phyloP scores from a whole-genome alignment of 2,797 vertebrate genomes.

The Sebastes taczanowskii region DNA sequence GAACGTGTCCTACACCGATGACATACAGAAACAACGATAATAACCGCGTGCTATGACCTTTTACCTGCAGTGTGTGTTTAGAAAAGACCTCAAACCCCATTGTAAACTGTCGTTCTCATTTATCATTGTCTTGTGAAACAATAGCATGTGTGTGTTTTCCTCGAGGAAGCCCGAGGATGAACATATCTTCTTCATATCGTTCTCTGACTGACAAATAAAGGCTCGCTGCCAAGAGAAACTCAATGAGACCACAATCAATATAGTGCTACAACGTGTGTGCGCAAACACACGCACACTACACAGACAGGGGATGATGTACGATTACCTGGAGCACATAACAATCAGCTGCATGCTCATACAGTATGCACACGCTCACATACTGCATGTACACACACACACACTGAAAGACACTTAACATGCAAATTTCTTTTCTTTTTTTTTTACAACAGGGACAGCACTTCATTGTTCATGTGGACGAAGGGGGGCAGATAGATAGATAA shows the following conservation, averaged over 20 bases:
- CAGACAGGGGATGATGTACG: constrained; percentile 69
- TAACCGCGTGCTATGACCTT: constrained; percentile 14
- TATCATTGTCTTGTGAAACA: constrained; percentile 70
- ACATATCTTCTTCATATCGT: constrained; percentile 74
- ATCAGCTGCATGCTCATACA: constrained; percentile 69
- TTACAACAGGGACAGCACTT: constrained; percentile 61
- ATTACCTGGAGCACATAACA: constrained; percentile 76
- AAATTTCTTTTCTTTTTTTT: constrained; percentile 56
- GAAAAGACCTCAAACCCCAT: constrained; percentile 43
- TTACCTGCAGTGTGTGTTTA: constrained; percentile 25
- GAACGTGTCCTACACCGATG: not conserved
- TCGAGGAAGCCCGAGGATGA: constrained; percentile 64
- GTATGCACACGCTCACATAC: constrained; percentile 40
- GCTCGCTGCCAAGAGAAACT: constrained; percentile 69
- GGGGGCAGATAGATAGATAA: constrained; percentile 63
- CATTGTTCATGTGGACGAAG: constrained; percentile 59
- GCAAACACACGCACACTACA: constrained; percentile 1
- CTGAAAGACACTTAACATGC: constrained; percentile 73
- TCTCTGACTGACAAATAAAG: constrained; percentile 78
- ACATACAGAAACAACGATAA: constrained; percentile 9
- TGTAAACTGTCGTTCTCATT: constrained; percentile 54
- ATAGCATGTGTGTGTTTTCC: constrained; percentile 57
- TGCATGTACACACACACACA: not conserved
- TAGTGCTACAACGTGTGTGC: constrained; percentile 64
- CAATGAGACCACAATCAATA: constrained; percentile 82